Evolutionary conservation across 2,797 vertebrate species (phyloP).

Genomic region (Molossus molossus): DNA sequence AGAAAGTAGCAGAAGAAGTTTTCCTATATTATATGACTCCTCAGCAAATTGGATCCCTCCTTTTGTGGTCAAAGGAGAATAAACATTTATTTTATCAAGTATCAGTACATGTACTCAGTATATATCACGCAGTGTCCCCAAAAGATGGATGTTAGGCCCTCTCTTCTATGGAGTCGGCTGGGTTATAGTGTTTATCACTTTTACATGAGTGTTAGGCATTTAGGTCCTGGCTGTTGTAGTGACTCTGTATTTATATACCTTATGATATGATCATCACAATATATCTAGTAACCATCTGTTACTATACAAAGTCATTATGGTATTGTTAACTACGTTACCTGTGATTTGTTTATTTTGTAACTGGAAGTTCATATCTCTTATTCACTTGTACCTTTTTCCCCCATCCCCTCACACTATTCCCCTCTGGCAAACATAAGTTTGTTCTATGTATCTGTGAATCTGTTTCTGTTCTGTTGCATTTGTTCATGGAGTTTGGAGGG

Average conservation of each 20-base stretch:
- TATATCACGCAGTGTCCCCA: not conserved
- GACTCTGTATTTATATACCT: not conserved
- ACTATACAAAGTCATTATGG: not conserved
- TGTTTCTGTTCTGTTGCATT: too few relatives aligned
- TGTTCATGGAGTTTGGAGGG: too few relatives aligned
- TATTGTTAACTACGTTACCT: not conserved
- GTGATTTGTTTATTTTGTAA: too few relatives aligned
- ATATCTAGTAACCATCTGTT: not conserved
- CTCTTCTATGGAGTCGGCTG: not conserved
- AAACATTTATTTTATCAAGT: not conserved
- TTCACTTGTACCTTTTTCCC: too few relatives aligned
- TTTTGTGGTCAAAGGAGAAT: not conserved
- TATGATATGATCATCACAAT: not conserved
- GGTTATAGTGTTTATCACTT: not conserved
- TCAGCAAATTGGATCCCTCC: not conserved
- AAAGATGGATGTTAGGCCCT: not conserved
- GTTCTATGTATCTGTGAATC: too few relatives aligned
- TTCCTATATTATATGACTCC: not conserved
- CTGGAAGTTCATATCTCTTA: too few relatives aligned
- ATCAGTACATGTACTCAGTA: not conserved
- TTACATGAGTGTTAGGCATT: not conserved
- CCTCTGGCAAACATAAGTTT: too few relatives aligned
- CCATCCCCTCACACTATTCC: too few relatives aligned
- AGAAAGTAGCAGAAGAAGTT: not conserved
- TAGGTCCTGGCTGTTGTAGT: not conserved